Conservation (phyloP, 2,888 invertebrate species). For the Leuctra nigra region DNA sequence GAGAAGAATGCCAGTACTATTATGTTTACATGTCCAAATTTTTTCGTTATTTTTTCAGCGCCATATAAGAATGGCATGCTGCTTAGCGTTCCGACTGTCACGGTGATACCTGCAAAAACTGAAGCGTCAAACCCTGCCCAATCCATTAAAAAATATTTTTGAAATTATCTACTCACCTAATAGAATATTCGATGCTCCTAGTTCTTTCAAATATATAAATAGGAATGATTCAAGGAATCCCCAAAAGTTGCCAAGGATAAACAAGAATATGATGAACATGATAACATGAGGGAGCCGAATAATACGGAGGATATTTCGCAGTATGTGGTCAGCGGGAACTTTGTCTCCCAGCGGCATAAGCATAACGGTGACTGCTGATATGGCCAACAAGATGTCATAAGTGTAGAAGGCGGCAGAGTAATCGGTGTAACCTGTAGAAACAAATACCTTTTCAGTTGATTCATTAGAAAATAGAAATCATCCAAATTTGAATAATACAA, state of each 20-base stretch:
- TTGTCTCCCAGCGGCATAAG: slow-evolving; percentile 73
- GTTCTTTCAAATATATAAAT: slow-evolving; percentile 76
- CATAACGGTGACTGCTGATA: slow-evolving; percentile 66
- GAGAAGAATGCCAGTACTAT: slow-evolving; percentile 80
- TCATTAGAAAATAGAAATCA: not conserved
- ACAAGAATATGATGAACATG: slow-evolving; percentile 72
- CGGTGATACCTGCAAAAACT: slow-evolving; percentile 58
- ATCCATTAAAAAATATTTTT: not conserved
- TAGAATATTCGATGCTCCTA: slow-evolving; percentile 75
- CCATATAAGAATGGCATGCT: slow-evolving; percentile 80
- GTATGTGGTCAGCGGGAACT: slow-evolving; percentile 68
- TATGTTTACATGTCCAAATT: slow-evolving; percentile 75
- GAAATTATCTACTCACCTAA: slow-evolving; percentile 51
- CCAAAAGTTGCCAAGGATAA: slow-evolving; percentile 78
- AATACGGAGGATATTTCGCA: slow-evolving; percentile 66
- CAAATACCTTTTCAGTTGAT: not conserved
- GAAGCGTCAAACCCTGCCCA: not conserved
- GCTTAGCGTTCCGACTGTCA: slow-evolving; percentile 76
- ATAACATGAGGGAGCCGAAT: slow-evolving; percentile 73
- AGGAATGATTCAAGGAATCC: slow-evolving; percentile 86
- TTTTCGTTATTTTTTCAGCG: slow-evolving; percentile 73
- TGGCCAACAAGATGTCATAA: slow-evolving; percentile 63
- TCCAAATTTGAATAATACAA: not conserved
- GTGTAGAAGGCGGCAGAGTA: slow-evolving; percentile 85
- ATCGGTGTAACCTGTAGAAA: slow-evolving; percentile 62